Conservation (phyloP, 1,140 invertebrate species). For the Polypedilum vanderplanki region DNA sequence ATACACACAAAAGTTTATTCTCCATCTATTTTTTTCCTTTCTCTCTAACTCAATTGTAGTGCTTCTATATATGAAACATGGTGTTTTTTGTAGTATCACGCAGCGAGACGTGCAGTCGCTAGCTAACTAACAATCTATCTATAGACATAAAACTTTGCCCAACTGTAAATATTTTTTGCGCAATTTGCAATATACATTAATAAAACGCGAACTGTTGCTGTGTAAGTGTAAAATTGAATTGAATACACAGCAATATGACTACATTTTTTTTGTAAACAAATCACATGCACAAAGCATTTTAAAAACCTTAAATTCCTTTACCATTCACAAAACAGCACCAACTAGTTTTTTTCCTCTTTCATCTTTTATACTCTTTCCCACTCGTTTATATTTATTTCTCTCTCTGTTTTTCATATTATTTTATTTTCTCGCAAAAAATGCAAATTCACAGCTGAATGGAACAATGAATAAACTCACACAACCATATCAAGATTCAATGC, state of each 20-base stretch:
- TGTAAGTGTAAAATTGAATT: no score
- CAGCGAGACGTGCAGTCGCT: conserved; percentile 8
- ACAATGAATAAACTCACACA: not conserved
- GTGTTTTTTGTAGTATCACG: not conserved
- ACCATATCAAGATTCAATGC: not conserved
- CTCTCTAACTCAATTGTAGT: not conserved
- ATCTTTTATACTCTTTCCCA: no score
- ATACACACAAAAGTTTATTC: not conserved
- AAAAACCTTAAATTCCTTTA: conserved; percentile 8
- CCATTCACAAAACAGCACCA: conserved; percentile 2
- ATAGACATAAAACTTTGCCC: not conserved
- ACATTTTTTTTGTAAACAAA: not conserved
- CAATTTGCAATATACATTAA: not conserved
- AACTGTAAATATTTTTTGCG: not conserved
- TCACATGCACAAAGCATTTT: not conserved
- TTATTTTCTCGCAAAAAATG: not conserved
- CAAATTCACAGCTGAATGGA: conserved; percentile 17
- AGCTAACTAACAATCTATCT: conserved; percentile 11
- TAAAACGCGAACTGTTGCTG: not conserved
- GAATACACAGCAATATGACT: not conserved
- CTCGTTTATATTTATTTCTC: not conserved
- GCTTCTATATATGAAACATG: not conserved
- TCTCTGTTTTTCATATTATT: not conserved
- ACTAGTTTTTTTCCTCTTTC: not conserved
- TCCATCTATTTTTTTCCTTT: not conserved